Conservation (phyloP, 2,113 vertebrate species). For the Mormyrus lacerda region DNA sequence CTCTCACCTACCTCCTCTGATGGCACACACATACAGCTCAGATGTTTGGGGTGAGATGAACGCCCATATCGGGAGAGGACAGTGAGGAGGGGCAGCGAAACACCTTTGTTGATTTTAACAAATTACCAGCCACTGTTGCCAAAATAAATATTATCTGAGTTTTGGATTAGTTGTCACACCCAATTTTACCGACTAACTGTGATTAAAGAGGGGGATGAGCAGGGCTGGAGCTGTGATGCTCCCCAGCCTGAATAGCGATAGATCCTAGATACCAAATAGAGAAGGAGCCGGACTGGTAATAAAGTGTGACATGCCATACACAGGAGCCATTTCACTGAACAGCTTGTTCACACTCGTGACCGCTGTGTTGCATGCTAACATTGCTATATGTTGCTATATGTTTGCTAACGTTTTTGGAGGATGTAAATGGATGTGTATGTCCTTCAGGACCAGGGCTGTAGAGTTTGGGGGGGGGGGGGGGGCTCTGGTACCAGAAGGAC, state of each 20-base stretch:
- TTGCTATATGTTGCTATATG: not conserved
- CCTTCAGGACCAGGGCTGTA: not conserved
- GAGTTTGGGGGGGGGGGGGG: not conserved
- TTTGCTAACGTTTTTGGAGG: not conserved
- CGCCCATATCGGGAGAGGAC: constrained; percentile 70
- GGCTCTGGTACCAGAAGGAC: not conserved
- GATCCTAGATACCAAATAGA: constrained; percentile 69
- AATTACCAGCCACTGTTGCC: constrained; percentile 88
- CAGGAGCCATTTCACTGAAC: constrained; percentile 35
- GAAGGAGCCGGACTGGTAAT: constrained; percentile 74
- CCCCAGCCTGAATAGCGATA: constrained; percentile 63
- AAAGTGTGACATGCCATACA: constrained; percentile 75
- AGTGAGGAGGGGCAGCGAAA: constrained; percentile 93
- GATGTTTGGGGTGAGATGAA: constrained; percentile 67
- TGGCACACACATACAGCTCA: constrained; percentile 49
- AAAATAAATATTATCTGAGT: constrained; percentile 99
- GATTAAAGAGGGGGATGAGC: constrained; percentile 75
- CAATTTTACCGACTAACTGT: constrained; percentile 79
- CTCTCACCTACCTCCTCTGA: not conserved
- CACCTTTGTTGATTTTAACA: constrained; percentile 95
- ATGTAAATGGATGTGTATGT: not conserved
- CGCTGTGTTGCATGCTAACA: not conserved
- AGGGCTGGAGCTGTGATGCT: constrained; percentile 62
- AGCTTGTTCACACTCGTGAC: not conserved
- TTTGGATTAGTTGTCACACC: constrained; percentile 88